Evolutionary conservation across 2,797 vertebrate genomes (phyloP).

Genomic region (Microctenopoma lineatum): DNA sequence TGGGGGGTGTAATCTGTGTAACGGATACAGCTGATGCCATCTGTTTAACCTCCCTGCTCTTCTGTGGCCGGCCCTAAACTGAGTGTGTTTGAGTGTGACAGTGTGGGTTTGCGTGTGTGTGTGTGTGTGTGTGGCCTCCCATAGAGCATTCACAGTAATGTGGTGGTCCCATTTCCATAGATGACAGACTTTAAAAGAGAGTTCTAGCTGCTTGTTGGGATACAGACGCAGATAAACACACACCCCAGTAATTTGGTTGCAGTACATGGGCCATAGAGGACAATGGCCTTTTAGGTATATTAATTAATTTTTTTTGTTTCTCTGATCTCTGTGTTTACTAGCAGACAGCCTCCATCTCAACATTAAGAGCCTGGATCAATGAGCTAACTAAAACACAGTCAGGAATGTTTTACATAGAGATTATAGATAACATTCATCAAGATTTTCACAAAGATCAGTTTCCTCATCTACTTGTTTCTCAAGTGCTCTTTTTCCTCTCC

Average conservation of each 20-base stretch:
- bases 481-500: not conserved
- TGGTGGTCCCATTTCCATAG: conserved; percentile 68
- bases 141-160: conserved; percentile 61
- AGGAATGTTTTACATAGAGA: conserved; percentile 4
- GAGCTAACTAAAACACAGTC: conserved; percentile 32
- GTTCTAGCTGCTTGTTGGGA: conserved; percentile 43
- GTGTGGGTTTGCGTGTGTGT: conserved; percentile 16
- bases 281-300: conserved; percentile 50
- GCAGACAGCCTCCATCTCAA: conserved; percentile 34
- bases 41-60: conserved; percentile 77
- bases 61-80: conserved; percentile 52
- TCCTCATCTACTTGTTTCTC: not conserved
- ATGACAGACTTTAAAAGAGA: conserved; percentile 55
- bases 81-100: conserved; percentile 21
- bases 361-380: conserved; percentile 44
- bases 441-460: not conserved
- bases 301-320: conserved; percentile 29
- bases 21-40: conserved; percentile 72
- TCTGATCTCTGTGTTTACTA: conserved; percentile 49
- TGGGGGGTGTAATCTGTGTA: conserved; percentile 58
- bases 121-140: conserved; percentile 41
- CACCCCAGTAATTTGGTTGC: conserved; percentile 38
- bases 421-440: conserved; percentile 3
- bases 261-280: conserved; percentile 47
- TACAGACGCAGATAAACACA: conserved; percentile 48